Conservation (phyloP, 2,888 invertebrate species). For the Artemia sinica region DNA sequence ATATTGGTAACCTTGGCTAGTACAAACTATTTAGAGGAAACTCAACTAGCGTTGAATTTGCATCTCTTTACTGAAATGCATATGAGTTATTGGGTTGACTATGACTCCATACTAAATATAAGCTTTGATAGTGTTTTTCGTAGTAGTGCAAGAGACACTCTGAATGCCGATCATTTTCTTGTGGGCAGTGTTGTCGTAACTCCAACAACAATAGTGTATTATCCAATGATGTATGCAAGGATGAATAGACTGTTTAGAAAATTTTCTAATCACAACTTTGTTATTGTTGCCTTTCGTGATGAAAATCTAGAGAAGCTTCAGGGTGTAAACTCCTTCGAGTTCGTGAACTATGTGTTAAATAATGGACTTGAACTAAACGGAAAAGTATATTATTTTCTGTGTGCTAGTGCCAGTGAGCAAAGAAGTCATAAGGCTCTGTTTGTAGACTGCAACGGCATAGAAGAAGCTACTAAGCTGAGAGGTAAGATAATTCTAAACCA, state of each 20-base stretch:
- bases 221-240: neutral
- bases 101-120: too few species aligned
- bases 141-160: too few species aligned
- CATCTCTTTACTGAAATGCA: too few species aligned
- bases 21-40: too few species aligned
- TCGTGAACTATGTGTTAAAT: neutral
- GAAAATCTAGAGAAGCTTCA: slow-evolving; percentile 13
- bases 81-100: too few species aligned
- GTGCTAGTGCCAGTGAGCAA: slow-evolving; percentile 14
- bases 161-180: too few species aligned
- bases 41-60: too few species aligned
- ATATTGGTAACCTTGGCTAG: too few species aligned
- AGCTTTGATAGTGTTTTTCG: too few species aligned
- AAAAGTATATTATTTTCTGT: neutral
- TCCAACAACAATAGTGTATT: slow-evolving; percentile 10
- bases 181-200: neutral
- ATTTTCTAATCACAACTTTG: neutral
- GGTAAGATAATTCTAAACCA: slow-evolving; percentile 9
- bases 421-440: slow-evolving; percentile 15
- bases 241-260: slow-evolving; percentile 14
- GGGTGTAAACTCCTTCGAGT: slow-evolving; percentile 13
- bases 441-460: neutral
- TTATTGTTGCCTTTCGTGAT: slow-evolving; percentile 14
- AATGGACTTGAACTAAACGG: slow-evolving; percentile 12
- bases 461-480: neutral